A percentile compares a stretch with the other conserved stretches of the same genome.
These are phyloP conservation scores for Cyphomyrus discorhynchus DNA, from an alignment of 2,113 vertebrate species.

Conservation along the genomic window DNA sequence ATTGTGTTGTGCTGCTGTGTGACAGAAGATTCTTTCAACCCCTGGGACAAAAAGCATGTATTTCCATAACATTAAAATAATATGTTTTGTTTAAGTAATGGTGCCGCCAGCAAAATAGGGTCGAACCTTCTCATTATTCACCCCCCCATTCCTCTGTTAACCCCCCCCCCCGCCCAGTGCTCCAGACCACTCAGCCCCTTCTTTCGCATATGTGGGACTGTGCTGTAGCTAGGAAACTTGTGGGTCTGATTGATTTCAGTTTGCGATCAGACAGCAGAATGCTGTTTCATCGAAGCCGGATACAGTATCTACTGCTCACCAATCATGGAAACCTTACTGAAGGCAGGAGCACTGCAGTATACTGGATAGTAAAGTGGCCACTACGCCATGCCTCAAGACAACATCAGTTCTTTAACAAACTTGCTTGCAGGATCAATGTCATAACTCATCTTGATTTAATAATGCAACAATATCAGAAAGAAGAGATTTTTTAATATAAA, in stretches of 20 bases:
- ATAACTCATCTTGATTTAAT: not conserved
- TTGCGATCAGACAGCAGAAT: not conserved
- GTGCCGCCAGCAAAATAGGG: not conserved
- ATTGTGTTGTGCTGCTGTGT: not conserved
- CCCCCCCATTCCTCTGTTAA: not conserved
- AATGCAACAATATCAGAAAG: not conserved
- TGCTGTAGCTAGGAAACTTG: constrained; percentile 4
- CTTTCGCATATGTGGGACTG: not conserved
- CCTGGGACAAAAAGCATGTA: not conserved
- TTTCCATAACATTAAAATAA: not conserved
- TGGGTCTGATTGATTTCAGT: not conserved
- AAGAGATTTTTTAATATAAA: not conserved
- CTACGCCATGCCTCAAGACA: not conserved
- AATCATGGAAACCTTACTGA: not conserved
- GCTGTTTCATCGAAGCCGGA: not conserved
- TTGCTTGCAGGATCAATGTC: not conserved
- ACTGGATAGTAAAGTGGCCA: not conserved
- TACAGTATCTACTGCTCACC: not conserved
- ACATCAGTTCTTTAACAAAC: not conserved
- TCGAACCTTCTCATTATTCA: not conserved
- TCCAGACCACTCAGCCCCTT: not conserved
- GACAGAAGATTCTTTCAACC: not conserved
- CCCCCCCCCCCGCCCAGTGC: not conserved
- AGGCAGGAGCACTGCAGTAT: not conserved
- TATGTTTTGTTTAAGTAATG: not conserved